Evolutionary conservation across 2,797 vertebrate species (phyloP).

Genomic region (Selene dorsalis): DNA sequence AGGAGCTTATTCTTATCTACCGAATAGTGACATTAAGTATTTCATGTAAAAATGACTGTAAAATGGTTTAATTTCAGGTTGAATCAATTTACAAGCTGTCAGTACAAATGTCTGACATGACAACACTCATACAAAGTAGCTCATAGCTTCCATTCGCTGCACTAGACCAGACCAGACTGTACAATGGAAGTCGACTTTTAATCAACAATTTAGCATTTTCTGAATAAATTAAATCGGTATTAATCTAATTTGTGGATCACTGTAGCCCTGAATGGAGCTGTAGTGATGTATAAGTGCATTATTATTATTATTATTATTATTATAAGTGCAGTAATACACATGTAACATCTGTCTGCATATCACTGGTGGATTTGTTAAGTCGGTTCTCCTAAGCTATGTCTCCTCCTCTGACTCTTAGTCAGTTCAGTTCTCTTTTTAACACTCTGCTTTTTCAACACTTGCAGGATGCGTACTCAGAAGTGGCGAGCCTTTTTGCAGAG

Average conservation of each 20-base stretch:
- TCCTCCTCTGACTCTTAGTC: background rate
- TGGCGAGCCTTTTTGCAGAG: conserved; percentile 98
- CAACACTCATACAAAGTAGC: background rate
- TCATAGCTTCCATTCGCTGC: background rate
- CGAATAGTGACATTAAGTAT: conserved; percentile 1
- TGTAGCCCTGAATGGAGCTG: background rate
- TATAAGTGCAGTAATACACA: conserved; percentile 2
- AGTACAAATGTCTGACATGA: background rate
- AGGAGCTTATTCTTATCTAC: conserved; percentile 15
- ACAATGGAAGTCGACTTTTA: background rate
- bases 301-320: too few species aligned
- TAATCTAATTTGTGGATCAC: background rate
- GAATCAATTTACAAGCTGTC: conserved; percentile 21
- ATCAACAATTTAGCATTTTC: background rate
- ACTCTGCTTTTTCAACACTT: background rate
- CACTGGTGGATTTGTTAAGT: background rate
- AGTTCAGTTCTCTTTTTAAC: background rate
- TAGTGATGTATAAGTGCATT: background rate
- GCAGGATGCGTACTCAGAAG: conserved; percentile 98
- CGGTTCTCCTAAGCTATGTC: background rate
- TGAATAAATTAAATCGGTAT: background rate
- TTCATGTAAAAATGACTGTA: conserved; percentile 11
- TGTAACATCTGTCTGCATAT: background rate
- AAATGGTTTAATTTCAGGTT: conserved; percentile 13
- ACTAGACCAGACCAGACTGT: background rate